Evolutionary conservation across 2,113 vertebrate genomes (phyloP).

Genomic region (Mustelus asterias): DNA sequence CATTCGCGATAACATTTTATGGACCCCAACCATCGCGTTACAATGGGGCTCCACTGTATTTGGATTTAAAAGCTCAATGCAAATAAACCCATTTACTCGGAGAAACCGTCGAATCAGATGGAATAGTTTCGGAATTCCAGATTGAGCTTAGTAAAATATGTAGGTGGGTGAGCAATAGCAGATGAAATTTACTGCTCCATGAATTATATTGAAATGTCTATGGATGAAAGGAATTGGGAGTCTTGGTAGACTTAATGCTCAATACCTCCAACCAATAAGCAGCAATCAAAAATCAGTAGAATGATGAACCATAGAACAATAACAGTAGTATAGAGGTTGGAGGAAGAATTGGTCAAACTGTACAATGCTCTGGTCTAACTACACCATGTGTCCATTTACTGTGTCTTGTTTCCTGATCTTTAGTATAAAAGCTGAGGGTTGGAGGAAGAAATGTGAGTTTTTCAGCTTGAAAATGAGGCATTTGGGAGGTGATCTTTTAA

Average conservation of each 20-base stretch:
- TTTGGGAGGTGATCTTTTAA: background rate
- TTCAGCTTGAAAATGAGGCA: background rate
- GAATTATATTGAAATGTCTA: background rate
- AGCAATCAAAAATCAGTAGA: background rate
- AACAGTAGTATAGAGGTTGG: background rate
- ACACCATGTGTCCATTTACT: background rate
- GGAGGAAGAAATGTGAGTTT: background rate
- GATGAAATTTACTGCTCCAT: background rate
- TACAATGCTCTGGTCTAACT: background rate
- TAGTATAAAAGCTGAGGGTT: background rate
- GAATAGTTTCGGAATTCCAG: too few species aligned
- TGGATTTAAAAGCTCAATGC: background rate
- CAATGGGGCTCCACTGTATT: background rate
- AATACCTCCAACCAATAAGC: background rate
- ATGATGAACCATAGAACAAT: background rate
- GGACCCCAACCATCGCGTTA: too few species aligned
- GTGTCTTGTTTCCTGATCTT: background rate
- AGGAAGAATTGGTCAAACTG: background rate
- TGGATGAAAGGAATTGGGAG: background rate
- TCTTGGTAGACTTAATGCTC: background rate
- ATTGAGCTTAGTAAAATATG: background rate
- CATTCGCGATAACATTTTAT: too few species aligned
- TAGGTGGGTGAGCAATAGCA: background rate
- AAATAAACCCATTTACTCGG: background rate
- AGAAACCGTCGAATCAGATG: background rate